A percentile compares a stretch with the other conserved stretches of the same genome.
These are phyloP conservation scores for Apeira syringaria DNA, from an alignment of 2,888 invertebrate genomes.

Conservation along the genomic window DNA sequence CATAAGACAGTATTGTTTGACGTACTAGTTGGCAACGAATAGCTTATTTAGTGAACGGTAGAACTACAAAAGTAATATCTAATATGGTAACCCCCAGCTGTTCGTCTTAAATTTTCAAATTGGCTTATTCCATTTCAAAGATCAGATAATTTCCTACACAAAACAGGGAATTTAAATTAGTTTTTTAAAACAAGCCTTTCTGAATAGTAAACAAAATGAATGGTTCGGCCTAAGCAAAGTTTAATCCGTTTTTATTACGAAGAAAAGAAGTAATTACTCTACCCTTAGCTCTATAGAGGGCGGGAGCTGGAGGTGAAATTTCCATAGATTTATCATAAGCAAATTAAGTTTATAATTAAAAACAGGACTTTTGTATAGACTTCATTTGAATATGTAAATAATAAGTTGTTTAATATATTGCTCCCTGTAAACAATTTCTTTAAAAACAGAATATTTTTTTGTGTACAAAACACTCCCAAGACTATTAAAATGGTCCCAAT, in stretches of 20 bases:
- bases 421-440: slow-evolving; percentile 16
- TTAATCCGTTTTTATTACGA: slow-evolving; percentile 84
- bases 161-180: slow-evolving; percentile 71
- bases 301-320: slow-evolving; percentile 79
- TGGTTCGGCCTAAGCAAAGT: slow-evolving; percentile 82
- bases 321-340: slow-evolving; percentile 84
- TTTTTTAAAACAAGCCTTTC: slow-evolving; percentile 73
- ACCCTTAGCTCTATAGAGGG: slow-evolving; percentile 80
- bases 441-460: no score
- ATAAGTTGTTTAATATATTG: slow-evolving; percentile 27
- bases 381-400: slow-evolving; percentile 81
- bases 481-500: slow-evolving; percentile 5
- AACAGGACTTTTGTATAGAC: slow-evolving; percentile 82
- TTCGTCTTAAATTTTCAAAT: slow-evolving; percentile 33
- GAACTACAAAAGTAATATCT: no score
- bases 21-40: no score
- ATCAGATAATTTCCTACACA: slow-evolving; percentile 60
- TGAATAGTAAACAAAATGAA: slow-evolving; percentile 82
- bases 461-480: no score
- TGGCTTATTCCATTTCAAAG: slow-evolving; percentile 60
- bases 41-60: no score
- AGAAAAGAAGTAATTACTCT: slow-evolving; percentile 84
- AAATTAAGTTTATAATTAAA: slow-evolving; percentile 84
- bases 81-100: background rate
- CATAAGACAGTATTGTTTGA: no score